These are phyloP conservation scores for Brachyopa scutellaris DNA, from an alignment of 2,888 invertebrate genomes.

Conservation along the genomic window DNA sequence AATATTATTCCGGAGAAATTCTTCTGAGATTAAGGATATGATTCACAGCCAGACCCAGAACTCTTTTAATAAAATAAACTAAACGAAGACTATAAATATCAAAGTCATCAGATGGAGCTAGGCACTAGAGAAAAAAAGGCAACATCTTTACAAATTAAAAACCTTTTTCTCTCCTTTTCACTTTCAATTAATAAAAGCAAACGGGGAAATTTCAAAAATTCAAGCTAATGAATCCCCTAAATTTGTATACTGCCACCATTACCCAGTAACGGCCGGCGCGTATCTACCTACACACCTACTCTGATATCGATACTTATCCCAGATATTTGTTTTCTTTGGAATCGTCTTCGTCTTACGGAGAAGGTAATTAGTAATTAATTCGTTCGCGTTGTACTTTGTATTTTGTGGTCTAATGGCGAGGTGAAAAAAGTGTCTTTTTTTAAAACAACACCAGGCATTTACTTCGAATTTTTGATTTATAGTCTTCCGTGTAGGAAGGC, in stretches of 20 bases:
- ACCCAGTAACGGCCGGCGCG: no score
- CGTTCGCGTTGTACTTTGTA: not conserved
- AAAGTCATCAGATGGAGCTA: no score
- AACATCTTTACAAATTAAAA: no score
- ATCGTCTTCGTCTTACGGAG: not conserved
- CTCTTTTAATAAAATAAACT: no score
- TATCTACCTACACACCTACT: not conserved
- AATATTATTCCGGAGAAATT: no score
- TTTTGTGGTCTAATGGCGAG: not conserved
- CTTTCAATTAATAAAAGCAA: not conserved
- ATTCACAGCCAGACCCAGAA: no score
- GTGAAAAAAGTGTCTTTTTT: not conserved
- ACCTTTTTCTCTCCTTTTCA: no score
- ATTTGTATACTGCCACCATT: not conserved
- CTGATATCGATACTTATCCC: not conserved
- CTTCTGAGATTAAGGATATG: no score
- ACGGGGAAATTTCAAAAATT: not conserved
- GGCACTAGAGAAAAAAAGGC: no score
- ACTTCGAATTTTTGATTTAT: not conserved
- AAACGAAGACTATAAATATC: no score
- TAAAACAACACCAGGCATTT: not conserved
- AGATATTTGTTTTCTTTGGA: not conserved
- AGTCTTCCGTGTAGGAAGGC: not conserved
- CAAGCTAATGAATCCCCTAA: not conserved
- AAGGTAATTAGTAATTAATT: slow-evolving; percentile 26